Percentiles rank a stretch among this genome's conserved stretches.
These are phyloP conservation scores for Epicauta chinensis DNA, from an alignment of 1,140 invertebrate species.

Conservation along the genomic window DNA sequence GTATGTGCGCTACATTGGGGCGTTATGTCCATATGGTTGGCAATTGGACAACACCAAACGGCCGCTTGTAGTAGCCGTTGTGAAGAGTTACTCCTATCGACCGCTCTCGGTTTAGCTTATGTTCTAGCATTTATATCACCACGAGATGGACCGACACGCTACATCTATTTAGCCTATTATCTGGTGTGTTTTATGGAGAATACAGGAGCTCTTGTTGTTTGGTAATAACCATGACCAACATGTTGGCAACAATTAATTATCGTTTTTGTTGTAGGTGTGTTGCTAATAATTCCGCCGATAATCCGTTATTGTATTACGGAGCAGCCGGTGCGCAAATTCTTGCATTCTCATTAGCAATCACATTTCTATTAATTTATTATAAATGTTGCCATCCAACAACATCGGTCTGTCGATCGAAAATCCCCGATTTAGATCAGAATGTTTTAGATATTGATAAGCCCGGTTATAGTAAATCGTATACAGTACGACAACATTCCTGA, in stretches of 20 bases:
- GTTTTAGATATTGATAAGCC: conserved; percentile 34
- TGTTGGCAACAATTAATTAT: not conserved
- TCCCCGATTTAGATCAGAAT: conserved; percentile 24
- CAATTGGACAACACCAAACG: conserved; percentile 40
- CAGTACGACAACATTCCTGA: conserved; percentile 34
- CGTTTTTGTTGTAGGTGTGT: conserved; percentile 35
- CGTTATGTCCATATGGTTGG: conserved; percentile 42
- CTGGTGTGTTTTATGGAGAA: conserved; percentile 48
- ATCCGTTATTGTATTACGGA: conserved; percentile 41
- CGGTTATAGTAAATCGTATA: conserved; percentile 38
- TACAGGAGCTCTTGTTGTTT: conserved; percentile 44
- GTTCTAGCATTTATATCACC: conserved; percentile 45
- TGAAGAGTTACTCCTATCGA: conserved; percentile 44
- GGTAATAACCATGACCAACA: conserved; percentile 33
- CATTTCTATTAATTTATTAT: conserved; percentile 47
- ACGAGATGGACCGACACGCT: conserved; percentile 45
- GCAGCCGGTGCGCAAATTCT: conserved; percentile 38
- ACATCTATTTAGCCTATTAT: conserved; percentile 46
- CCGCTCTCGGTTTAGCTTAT: conserved; percentile 44
- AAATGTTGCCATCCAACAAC: conserved; percentile 45
- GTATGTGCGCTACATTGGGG: conserved; percentile 41
- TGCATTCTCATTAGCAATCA: conserved; percentile 44
- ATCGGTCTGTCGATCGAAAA: conserved; percentile 32
- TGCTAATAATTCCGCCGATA: conserved; percentile 36
- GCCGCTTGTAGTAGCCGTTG: conserved; percentile 43